These are phyloP conservation scores for Epinotia demarniana DNA, from an alignment of 2,888 invertebrate genomes.

Conservation along the genomic window DNA sequence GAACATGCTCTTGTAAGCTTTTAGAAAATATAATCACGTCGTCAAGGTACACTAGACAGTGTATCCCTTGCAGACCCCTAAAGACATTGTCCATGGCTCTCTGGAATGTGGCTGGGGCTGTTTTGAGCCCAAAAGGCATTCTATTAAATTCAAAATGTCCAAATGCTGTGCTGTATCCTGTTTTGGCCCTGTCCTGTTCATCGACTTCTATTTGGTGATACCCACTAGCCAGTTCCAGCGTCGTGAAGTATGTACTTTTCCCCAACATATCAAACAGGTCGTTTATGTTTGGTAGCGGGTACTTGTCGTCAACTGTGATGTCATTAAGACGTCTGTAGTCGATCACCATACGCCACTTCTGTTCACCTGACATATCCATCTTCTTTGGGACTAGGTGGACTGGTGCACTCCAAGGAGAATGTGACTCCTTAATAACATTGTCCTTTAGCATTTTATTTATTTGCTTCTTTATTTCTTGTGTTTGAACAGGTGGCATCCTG, in stretches of 20 bases:
- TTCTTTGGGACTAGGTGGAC: slow-evolving; percentile 64
- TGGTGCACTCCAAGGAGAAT: slow-evolving; percentile 60
- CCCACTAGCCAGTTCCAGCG: slow-evolving; percentile 52
- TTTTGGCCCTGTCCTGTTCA: slow-evolving; percentile 41
- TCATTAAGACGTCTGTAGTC: slow-evolving; percentile 52
- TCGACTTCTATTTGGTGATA: slow-evolving; percentile 52
- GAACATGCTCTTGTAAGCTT: slow-evolving; percentile 49
- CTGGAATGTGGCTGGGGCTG: slow-evolving; percentile 65
- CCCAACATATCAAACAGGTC: slow-evolving; percentile 39
- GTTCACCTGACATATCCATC: slow-evolving; percentile 54
- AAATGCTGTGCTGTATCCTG: slow-evolving; percentile 47
- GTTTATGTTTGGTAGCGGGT: slow-evolving; percentile 52
- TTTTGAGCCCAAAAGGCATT: slow-evolving; percentile 51
- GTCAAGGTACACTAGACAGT: slow-evolving; percentile 60
- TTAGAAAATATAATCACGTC: slow-evolving; percentile 58
- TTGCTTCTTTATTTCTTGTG: too few species aligned
- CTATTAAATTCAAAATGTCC: slow-evolving; percentile 52
- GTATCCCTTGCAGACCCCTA: slow-evolving; percentile 55
- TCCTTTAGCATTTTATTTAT: too few species aligned
- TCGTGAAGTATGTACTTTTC: slow-evolving; percentile 32
- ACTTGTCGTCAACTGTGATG: slow-evolving; percentile 54
- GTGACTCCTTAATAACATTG: slow-evolving; percentile 55
- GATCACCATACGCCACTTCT: slow-evolving; percentile 56
- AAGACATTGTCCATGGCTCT: slow-evolving; percentile 62
- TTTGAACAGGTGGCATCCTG: too few species aligned